Conservation (phyloP, 2,888 invertebrate genomes). For the Cyaniris semiargus region DNA sequence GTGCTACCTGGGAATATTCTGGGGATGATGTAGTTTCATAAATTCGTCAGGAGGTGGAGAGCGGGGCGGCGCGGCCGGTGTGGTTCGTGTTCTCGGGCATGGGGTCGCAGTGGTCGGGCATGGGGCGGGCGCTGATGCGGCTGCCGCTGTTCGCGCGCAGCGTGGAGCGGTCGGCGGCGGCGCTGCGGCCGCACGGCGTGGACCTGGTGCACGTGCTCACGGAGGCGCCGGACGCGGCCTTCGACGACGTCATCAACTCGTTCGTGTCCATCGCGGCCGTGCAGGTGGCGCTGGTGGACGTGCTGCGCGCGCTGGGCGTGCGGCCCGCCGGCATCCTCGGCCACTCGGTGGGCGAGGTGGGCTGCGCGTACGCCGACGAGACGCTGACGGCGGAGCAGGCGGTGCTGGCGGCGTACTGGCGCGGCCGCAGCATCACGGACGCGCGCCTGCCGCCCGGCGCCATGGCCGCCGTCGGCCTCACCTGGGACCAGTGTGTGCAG, state of each 20-base stretch:
- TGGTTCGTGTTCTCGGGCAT: conserved; percentile 99
- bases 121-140: conserved; percentile 92
- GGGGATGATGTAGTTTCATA: not conserved
- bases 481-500: conserved; percentile 89
- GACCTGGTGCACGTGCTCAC: conserved; percentile 91
- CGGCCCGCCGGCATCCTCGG: conserved; percentile 97
- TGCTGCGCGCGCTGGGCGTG: conserved; percentile 87
- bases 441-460: conserved; percentile 86
- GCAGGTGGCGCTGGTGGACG: conserved; percentile 97
- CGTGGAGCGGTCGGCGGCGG: conserved; percentile 87
- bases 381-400: conserved; percentile 97
- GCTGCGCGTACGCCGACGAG: conserved; percentile 98
- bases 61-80: conserved; percentile 86
- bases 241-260: conserved; percentile 92
- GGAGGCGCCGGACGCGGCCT: conserved; percentile 87
- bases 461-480: conserved; percentile 96
- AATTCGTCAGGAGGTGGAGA: conserved; percentile 62
- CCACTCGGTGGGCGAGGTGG: conserved; percentile 96
- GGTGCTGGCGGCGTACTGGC: conserved; percentile 95
- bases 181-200: conserved; percentile 88
- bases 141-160: conserved; percentile 90
- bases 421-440: conserved; percentile 91
- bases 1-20: too few species aligned
- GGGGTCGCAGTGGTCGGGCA: conserved; percentile 99
- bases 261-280: conserved; percentile 97